Conservation (phyloP, 2,888 invertebrate genomes). For the Eupithecia abbreviata region DNA sequence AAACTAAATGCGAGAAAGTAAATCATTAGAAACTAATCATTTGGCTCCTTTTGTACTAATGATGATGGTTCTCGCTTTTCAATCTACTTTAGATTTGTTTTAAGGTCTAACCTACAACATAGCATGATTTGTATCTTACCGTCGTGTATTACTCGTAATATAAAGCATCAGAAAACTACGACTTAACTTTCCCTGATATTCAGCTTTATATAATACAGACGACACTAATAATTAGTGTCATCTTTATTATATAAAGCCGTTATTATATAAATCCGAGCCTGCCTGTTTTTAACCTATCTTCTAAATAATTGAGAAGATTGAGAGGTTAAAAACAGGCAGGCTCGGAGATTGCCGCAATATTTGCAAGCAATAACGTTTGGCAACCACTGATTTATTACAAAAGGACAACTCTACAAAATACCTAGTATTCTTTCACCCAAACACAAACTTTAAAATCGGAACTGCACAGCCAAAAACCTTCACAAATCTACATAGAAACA, state of each 20-base stretch:
- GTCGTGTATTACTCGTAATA: neutral
- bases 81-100: conserved; percentile 10
- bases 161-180: neutral
- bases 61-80: conserved; percentile 29
- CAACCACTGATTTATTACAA: conserved; percentile 3
- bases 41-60: conserved; percentile 47
- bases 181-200: neutral
- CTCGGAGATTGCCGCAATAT: neutral
- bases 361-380: neutral
- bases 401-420: conserved; percentile 3
- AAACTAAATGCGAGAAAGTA: conserved; percentile 64
- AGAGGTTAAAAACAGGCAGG: neutral
- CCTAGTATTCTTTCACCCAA: neutral
- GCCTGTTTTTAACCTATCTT: too few relatives aligned
- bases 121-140: neutral
- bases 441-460: neutral
- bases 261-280: too few relatives aligned
- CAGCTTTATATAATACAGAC: neutral
- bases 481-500: conserved; percentile 32
- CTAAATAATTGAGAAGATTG: neutral
- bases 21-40: conserved; percentile 68
- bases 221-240: too few relatives aligned
- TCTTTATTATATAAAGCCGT: too few relatives aligned
- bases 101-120: neutral
- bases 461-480: conserved; percentile 11